Evolutionary conservation across 2,888 invertebrate genomes (phyloP).

Genomic region (Patella pellucida): DNA sequence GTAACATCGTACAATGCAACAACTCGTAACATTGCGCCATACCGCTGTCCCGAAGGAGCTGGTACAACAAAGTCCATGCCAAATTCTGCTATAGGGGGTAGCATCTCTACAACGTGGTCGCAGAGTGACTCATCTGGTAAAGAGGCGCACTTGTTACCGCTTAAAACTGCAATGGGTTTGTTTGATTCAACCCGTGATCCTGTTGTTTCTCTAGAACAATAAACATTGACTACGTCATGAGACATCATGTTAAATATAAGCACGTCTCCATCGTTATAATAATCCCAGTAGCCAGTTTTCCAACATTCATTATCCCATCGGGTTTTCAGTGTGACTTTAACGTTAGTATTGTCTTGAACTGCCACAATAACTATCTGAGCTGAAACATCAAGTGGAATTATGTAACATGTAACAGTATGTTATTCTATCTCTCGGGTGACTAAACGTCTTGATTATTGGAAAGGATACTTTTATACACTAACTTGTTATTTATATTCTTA

Average conservation of each 20-base stretch:
- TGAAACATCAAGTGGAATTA: no score
- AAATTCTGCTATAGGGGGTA: not conserved
- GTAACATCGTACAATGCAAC: not conserved
- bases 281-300: not conserved
- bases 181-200: not conserved
- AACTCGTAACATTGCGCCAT: not conserved
- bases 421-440: no score
- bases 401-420: no score
- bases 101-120: not conserved
- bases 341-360: not conserved
- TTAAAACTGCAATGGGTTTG: not conserved
- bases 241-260: not conserved
- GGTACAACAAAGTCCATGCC: not conserved
- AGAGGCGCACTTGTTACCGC: not conserved
- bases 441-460: no score
- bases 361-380: not conserved
- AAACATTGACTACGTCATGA: not conserved
- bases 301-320: not conserved
- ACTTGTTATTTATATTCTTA: no score
- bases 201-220: not conserved
- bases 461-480: no score
- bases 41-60: not conserved
- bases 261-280: not conserved
- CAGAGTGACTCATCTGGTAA: not conserved
- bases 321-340: not conserved